Percentiles rank a stretch among this genome's conserved stretches.
phyloP scores from a whole-genome alignment of 2,113 vertebrate genomes.

The Psilopsiagon aymara region DNA sequence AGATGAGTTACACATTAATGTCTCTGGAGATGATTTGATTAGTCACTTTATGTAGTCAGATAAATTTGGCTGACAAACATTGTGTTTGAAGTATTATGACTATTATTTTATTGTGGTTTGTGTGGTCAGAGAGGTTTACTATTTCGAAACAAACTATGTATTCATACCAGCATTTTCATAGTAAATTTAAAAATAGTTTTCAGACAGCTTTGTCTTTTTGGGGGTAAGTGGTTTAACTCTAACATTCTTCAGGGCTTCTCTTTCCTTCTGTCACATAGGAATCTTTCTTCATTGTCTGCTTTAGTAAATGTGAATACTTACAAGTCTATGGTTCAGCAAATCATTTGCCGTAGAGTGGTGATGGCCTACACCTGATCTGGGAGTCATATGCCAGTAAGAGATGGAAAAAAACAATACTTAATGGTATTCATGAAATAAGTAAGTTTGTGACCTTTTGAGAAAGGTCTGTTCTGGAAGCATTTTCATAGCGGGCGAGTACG shows the following conservation, averaged over 20 bases:
- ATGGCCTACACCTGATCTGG: not conserved
- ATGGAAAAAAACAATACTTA: not conserved
- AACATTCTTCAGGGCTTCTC: not conserved
- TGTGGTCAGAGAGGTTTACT: not conserved
- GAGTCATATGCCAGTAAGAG: not conserved
- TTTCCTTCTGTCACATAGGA: not conserved
- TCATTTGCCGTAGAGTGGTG: not conserved
- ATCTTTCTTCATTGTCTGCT: not conserved
- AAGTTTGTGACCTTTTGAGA: not conserved
- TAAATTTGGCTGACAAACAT: not conserved
- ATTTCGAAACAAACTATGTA: not conserved
- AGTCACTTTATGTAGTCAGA: not conserved
- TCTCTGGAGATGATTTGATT: not conserved
- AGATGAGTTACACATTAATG: conserved; percentile 1
- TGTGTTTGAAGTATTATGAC: not conserved
- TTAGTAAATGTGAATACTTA: not conserved
- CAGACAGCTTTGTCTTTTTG: not conserved
- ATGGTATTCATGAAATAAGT: not conserved
- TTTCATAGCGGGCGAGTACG: not conserved
- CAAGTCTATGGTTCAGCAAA: not conserved
- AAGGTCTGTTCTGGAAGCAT: not conserved
- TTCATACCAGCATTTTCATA: not conserved
- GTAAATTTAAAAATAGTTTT: not conserved
- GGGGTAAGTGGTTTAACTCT: not conserved
- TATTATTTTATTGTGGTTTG: not conserved